Evolutionary conservation across 2,888 invertebrate species (phyloP), one percentile per base, ranked within the genome.

Genomic region (Agelastica alni): DNA sequence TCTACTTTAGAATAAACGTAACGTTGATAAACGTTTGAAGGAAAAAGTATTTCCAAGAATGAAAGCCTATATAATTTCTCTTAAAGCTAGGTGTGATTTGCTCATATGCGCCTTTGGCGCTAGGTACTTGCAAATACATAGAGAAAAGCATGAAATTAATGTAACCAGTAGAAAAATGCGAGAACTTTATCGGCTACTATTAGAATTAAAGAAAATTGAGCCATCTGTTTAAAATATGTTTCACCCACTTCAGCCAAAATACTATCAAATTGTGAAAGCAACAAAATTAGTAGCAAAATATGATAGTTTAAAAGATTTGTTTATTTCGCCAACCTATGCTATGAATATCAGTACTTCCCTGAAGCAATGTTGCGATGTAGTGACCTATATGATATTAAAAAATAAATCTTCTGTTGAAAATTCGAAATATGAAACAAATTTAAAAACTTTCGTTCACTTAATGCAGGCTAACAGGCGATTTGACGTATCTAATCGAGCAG

Each of bases 61-160:
- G 22, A 22, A 7, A 22, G 4, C 22, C n/a, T n/a, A n/a, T n/a
- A n/a, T n/a, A 7, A 41, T 41, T 26, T 41, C 41, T 7, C 13
- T 41, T 13, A 14, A 22, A 28, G 43, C 43, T 9, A 30, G 30
- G 17, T 30, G 17, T 4, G 43, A 43, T 30, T 43, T 30, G 4
- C 26, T 62, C 2, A 64, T 64, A 17, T 62, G 62, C 44, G 55
- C 55, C 6, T 64, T 59, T 41, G 60, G 53, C 12, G 42, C 57
- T 1, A 39, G 59, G 13, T 64, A 60, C 41, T 13, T 62, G 3
- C 58, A 58, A 48, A 26, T 17, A 10, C 39, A 39, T 7, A 9
- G 61, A 14, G 61, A 61, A 46, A 51, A 49, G 20, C 58, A 61
- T 48, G 58, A 37, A 17, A 34, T 47, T n/a, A 14, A 26, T 14